phyloP scores from a whole-genome alignment of 2,113 vertebrate genomes.

The Poecile atricapillus region DNA sequence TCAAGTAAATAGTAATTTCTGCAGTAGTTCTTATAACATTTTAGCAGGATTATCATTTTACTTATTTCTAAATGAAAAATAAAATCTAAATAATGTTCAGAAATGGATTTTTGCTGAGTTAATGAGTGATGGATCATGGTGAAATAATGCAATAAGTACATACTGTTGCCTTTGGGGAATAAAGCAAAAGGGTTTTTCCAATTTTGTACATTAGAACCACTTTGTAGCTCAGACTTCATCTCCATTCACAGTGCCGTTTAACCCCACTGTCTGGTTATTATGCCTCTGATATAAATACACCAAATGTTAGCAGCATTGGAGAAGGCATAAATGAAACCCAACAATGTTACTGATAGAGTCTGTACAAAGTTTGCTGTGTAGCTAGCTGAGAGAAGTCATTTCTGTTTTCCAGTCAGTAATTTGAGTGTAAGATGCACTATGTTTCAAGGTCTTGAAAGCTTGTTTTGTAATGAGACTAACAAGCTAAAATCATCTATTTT shows the following conservation, averaged over 20 bases:
- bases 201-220: conserved; percentile 13
- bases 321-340: background rate
- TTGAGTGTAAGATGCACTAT: background rate
- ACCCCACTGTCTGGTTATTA: background rate
- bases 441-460: conserved; percentile 8
- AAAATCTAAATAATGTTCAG: background rate
- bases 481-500: background rate
- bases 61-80: conserved; percentile 5
- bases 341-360: background rate
- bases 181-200: background rate
- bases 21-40: background rate
- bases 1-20: background rate
- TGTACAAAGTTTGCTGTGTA: background rate
- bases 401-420: background rate
- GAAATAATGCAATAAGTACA: background rate
- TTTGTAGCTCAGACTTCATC: conserved; percentile 3
- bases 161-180: background rate
- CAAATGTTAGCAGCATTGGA: background rate
- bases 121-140: conserved; percentile 5
- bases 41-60: background rate
- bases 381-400: background rate
- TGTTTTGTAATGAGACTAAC: conserved; percentile 7
- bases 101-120: background rate
- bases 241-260: background rate
- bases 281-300: background rate